phyloP scores from a whole-genome alignment of 1,140 invertebrate species.

The Archivesica marissinica region DNA sequence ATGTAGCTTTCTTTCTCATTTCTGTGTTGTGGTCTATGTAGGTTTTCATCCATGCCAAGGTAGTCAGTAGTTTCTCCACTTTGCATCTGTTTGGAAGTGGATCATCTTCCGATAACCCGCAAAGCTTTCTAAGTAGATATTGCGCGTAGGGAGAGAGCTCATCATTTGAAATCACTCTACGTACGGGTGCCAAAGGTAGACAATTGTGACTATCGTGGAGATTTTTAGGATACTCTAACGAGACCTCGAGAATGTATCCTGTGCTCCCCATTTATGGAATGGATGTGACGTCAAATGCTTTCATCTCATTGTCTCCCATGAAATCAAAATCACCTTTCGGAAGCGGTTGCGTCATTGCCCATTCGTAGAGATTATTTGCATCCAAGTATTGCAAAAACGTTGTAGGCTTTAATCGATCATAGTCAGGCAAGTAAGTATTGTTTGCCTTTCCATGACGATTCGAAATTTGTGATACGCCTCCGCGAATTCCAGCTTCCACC shows the following conservation, averaged over 20 bases:
- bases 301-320: conserved; percentile 63
- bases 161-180: too few relatives aligned
- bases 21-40: conserved; percentile 69
- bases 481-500: conserved; percentile 73
- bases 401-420: conserved; percentile 1
- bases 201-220: conserved; percentile 85
- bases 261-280: conserved; percentile 77
- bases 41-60: conserved; percentile 39
- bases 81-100: conserved; percentile 57
- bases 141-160: conserved; percentile 31
- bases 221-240: conserved; percentile 77
- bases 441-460: conserved; percentile 64
- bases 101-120: too few relatives aligned
- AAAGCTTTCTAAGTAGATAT: conserved; percentile 54
- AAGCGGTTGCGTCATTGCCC: conserved; percentile 66
- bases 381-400: conserved; percentile 10
- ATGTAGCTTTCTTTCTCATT: conserved; percentile 77
- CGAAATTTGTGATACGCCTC: conserved; percentile 59
- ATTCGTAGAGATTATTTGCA: conserved; percentile 37
- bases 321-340: conserved; percentile 37
- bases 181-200: too few relatives aligned
- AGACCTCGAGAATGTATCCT: conserved; percentile 86
- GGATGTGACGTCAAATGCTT: conserved; percentile 77
- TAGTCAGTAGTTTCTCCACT: too few relatives aligned
- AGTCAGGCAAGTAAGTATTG: conserved; percentile 62